Percentiles rank a stretch among this genome's conserved stretches.
These are phyloP conservation scores for Uria lomvia DNA, from an alignment of 2,113 vertebrate species.

Conservation along the genomic window DNA sequence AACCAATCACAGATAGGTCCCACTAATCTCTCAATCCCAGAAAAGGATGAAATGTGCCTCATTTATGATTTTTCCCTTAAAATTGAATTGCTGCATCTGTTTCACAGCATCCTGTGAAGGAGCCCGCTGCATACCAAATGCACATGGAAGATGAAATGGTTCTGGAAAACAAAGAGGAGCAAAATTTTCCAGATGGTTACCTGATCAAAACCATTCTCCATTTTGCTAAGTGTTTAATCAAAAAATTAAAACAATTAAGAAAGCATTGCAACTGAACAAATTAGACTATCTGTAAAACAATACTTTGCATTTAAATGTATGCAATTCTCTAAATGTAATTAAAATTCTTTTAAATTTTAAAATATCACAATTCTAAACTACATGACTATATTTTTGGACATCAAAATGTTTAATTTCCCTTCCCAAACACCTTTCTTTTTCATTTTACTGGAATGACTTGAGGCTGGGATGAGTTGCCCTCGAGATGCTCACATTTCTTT, in stretches of 20 bases:
- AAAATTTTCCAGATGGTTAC: background rate
- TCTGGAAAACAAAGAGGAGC: background rate
- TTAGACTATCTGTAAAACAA: background rate
- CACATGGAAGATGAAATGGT: background rate
- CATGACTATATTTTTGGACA: background rate
- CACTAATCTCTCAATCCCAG: background rate
- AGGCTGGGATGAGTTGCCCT: background rate
- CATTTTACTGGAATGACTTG: background rate
- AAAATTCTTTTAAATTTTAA: background rate
- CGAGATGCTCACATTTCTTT: background rate
- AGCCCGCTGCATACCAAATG: background rate
- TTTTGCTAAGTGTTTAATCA: background rate
- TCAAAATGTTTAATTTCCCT: background rate
- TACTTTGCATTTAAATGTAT: background rate
- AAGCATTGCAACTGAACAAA: background rate
- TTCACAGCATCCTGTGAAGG: background rate
- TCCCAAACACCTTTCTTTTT: background rate
- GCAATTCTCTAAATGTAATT: background rate
- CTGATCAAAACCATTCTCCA: background rate
- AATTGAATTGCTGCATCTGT: background rate
- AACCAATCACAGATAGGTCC: background rate
- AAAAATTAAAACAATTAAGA: background rate
- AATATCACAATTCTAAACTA: background rate
- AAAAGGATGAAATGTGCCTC: background rate
- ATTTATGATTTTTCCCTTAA: background rate